A percentile compares a stretch with the other conserved stretches of the same genome.
phyloP scores from a whole-genome alignment of 1,140 invertebrate genomes.

The Eupristina koningsbergeri region DNA sequence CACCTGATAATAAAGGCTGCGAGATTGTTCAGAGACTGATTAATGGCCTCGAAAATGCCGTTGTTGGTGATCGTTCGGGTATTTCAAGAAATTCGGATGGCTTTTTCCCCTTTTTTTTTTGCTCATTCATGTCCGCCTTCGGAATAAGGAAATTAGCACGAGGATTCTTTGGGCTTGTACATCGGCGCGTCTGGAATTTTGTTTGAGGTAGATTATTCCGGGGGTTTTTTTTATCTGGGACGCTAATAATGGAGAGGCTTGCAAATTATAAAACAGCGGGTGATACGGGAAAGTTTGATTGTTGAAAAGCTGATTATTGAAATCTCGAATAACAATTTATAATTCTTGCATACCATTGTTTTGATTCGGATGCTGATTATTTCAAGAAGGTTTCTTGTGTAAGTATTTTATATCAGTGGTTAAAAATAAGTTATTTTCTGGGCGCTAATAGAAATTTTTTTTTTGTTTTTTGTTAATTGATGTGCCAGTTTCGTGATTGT shows the following conservation, averaged over 20 bases:
- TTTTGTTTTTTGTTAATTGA: not conserved
- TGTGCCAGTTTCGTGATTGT: not conserved
- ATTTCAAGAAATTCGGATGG: not conserved
- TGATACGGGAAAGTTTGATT: not conserved
- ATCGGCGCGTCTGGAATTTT: conserved; percentile 8
- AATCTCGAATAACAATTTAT: not conserved
- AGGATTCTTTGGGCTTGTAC: conserved; percentile 25
- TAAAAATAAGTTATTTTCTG: not conserved
- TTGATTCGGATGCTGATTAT: not conserved
- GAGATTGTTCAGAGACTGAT: conserved; percentile 28
- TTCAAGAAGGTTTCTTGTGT: not conserved
- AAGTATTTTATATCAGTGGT: not conserved
- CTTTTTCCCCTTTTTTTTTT: not conserved
- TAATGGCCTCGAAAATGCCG: not conserved
- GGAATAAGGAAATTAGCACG: conserved; percentile 20
- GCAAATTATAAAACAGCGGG: not conserved
- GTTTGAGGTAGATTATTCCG: not conserved
- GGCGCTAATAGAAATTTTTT: too few species aligned
- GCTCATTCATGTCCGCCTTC: too few species aligned
- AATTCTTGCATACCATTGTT: not conserved
- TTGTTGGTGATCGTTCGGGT: not conserved
- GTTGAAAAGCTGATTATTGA: not conserved
- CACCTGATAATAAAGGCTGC: conserved; percentile 43
- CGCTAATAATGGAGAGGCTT: not conserved
- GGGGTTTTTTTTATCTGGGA: not conserved